Conservation (phyloP, 2,797 vertebrate genomes). For the Pampus argenteus region DNA sequence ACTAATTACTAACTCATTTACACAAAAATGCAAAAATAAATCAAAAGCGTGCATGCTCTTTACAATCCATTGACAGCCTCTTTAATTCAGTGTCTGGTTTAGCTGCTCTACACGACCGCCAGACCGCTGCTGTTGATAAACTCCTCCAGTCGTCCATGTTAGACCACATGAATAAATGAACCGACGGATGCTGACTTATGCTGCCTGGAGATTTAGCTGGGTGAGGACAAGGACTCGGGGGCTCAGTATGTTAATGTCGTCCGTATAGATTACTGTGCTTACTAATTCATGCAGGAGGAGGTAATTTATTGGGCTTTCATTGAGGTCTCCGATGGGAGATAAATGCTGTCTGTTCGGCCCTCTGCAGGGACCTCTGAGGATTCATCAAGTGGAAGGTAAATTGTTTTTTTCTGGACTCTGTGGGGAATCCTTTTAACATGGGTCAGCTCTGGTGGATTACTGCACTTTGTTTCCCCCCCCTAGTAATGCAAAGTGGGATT, state of each 20-base stretch:
- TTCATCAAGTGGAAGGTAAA: constrained; percentile 69
- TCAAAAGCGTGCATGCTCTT: no score
- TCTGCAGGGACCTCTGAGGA: constrained; percentile 68
- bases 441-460: constrained; percentile 27
- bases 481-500: constrained; percentile 15
- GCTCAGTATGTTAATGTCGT: constrained; percentile 62
- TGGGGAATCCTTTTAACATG: constrained; percentile 52
- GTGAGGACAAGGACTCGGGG: constrained; percentile 33
- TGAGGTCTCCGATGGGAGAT: constrained; percentile 72
- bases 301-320: constrained; percentile 78
- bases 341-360: constrained; percentile 65
- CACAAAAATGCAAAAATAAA: no score
- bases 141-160: constrained; percentile 22
- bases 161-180: constrained; percentile 67
- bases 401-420: constrained; percentile 70
- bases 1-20: no score
- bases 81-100: background rate
- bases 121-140: constrained; percentile 35
- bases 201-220: constrained; percentile 42
- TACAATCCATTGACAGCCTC: background rate
- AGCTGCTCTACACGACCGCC: background rate
- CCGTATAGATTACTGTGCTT: constrained; percentile 72
- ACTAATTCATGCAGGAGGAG: constrained; percentile 77
- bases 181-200: constrained; percentile 52
- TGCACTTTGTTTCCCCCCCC: constrained; percentile 20